These are phyloP conservation scores for Steinernema hermaphroditum DNA, from an alignment of 2,888 invertebrate genomes.

Conservation along the genomic window DNA sequence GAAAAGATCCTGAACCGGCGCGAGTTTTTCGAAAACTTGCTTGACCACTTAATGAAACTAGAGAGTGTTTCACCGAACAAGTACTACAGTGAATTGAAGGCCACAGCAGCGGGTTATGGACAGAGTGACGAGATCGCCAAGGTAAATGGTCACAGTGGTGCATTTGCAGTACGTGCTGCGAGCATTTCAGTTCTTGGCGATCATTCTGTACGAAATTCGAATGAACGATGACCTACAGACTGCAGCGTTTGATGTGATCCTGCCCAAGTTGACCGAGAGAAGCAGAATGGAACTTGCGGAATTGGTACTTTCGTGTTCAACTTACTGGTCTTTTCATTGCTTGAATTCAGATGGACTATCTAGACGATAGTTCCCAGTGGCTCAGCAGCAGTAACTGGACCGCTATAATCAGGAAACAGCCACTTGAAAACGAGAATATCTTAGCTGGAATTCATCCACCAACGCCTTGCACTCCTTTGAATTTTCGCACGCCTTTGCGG, in stretches of 20 bases:
- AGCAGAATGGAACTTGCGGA: background rate
- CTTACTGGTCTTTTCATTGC: background rate
- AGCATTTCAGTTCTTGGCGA: background rate
- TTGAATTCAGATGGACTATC: slow-evolving; percentile 16
- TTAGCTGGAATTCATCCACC: no score
- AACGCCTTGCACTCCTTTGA: background rate
- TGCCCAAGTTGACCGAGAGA: background rate
- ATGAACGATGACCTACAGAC: background rate
- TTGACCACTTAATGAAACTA: background rate
- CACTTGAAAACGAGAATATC: background rate
- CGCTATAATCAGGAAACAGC: background rate
- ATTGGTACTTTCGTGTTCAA: background rate
- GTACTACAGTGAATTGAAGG: background rate
- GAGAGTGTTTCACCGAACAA: background rate
- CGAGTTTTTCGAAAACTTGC: background rate
- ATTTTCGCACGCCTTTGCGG: background rate
- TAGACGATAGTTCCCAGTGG: slow-evolving; percentile 10
- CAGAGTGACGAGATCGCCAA: slow-evolving; percentile 12
- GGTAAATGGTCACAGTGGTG: background rate
- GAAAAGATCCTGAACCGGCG: slow-evolving; percentile 1
- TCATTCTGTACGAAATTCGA: slow-evolving; percentile 3
- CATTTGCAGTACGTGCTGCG: background rate
- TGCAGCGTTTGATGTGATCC: slow-evolving; percentile 2
- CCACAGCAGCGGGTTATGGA: slow-evolving; percentile 3
- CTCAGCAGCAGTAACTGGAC: background rate